Base-by-base conservation (phyloP, 2,797 vertebrate species). In the Pangasius djambal region DNA sequence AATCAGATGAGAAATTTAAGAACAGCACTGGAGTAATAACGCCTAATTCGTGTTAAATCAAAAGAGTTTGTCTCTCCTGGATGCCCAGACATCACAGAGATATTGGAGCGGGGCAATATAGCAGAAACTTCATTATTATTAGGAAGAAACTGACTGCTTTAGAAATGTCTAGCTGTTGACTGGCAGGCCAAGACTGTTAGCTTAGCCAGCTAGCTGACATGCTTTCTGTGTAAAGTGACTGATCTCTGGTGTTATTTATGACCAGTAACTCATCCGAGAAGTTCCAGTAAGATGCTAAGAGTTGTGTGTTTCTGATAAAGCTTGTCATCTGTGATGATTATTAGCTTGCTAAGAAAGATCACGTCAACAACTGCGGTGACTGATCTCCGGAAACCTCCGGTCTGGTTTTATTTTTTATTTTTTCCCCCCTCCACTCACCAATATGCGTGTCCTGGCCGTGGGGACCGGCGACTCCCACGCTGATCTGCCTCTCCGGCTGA, bases 401-500 rank as follows among this genome's bases (percentile, higher is more conserved):
- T 6, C 28, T 10, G 52, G 12, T 28, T 77, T 50, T 13, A n/a
- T 50, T 52, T 59, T 5, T 63, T 63, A 28, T 37, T 37, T 2
- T 78, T 7, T 25, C 20, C 4, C 1, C 3, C 77, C 0, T 55
- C 6, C 65, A 95, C 96, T 96, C 92, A 99, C 98, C 98, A 94
- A 99, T 98, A 92, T 99, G 98, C 86, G 98, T 97, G 94, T 98
- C 98, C 92, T 98, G 98, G 84, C 98, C 98, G 94, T 97, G 98
- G 1, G 97, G 97, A 83, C 98, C 97, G 25, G 97, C 96, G 75
- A 99, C 95, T 92, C 97, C 97, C 34, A 99, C 95, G 93, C 94
- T 98, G 92, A 99, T 97, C 94, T 98, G 98, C 77, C 98, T 94
- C 85, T 98, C 97, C 0, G 98, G 98, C 89, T 98, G 97, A 0